phyloP scores from a whole-genome alignment of 2,797 vertebrate genomes.

The Fundulus diaphanus region DNA sequence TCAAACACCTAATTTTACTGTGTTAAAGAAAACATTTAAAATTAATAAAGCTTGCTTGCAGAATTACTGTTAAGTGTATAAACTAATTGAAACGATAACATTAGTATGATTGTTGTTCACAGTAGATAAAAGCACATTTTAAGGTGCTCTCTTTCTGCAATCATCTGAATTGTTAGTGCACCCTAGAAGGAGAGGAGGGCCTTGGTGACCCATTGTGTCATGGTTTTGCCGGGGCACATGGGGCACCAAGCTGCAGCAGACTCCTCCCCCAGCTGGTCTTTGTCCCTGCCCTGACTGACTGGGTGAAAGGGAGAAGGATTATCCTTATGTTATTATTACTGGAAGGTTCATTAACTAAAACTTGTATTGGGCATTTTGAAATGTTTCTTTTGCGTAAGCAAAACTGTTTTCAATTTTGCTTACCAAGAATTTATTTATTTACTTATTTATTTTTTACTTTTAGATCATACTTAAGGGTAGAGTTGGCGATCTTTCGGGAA shows the following conservation, averaged over 20 bases:
- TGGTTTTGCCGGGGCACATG: slow-evolving; percentile 27
- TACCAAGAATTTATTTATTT: too few relatives aligned
- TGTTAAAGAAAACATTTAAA: background rate
- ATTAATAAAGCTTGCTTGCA: slow-evolving; percentile 3
- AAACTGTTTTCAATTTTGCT: background rate
- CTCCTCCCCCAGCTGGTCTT: slow-evolving; percentile 27
- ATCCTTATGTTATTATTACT: background rate
- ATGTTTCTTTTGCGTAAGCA: background rate
- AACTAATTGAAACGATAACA: background rate
- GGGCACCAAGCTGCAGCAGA: slow-evolving; percentile 17
- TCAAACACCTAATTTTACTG: background rate
- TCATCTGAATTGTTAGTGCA: slow-evolving; percentile 39
- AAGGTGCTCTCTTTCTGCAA: slow-evolving; percentile 25
- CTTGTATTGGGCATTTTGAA: background rate
- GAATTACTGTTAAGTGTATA: background rate
- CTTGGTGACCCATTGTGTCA: slow-evolving; percentile 45
- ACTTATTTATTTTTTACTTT: background rate
- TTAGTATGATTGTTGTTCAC: slow-evolving; percentile 4
- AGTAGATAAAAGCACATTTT: slow-evolving; percentile 9
- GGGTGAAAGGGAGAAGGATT: slow-evolving; percentile 7
- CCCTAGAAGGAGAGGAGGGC: slow-evolving; percentile 37
- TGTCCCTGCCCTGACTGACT: slow-evolving; percentile 13
- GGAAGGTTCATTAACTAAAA: background rate
- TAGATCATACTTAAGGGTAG: background rate
- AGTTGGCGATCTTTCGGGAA: too few relatives aligned